phyloP scores from a whole-genome alignment of 2,888 invertebrate species.

The Drosophila phalerata region DNA sequence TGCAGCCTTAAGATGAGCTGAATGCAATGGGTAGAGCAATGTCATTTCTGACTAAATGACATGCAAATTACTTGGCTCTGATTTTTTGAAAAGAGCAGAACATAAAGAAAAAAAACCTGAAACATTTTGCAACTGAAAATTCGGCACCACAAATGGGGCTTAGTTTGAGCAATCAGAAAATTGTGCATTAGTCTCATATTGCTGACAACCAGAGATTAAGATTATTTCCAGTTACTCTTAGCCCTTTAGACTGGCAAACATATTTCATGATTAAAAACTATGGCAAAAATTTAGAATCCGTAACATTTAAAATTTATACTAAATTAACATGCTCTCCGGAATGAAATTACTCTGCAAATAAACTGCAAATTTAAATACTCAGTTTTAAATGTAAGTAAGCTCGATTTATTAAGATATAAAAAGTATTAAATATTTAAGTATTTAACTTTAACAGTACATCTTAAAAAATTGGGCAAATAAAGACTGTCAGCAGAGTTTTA shows the following conservation, averaged over 20 bases:
- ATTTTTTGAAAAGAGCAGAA: slow-evolving; percentile 42
- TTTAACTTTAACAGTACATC: no score
- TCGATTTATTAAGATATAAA: no score
- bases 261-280: background rate
- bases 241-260: background rate
- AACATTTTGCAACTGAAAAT: slow-evolving; percentile 11
- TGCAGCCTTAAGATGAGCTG: slow-evolving; percentile 39
- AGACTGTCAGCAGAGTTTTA: background rate
- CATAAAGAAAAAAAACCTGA: background rate
- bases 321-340: background rate
- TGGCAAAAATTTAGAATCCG: no score
- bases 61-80: slow-evolving; percentile 66
- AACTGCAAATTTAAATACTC: background rate
- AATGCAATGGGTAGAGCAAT: background rate
- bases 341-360: background rate
- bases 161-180: slow-evolving; percentile 16
- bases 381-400: no score
- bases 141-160: background rate
- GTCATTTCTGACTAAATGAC: slow-evolving; percentile 59
- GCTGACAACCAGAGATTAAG: background rate
- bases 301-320: no score
- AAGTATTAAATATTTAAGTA: no score
- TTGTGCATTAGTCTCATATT: slow-evolving; percentile 32
- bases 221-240: background rate
- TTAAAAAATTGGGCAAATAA: no score